Conservation (phyloP, 1,140 invertebrate genomes). For the Drosophila willistoni region DNA sequence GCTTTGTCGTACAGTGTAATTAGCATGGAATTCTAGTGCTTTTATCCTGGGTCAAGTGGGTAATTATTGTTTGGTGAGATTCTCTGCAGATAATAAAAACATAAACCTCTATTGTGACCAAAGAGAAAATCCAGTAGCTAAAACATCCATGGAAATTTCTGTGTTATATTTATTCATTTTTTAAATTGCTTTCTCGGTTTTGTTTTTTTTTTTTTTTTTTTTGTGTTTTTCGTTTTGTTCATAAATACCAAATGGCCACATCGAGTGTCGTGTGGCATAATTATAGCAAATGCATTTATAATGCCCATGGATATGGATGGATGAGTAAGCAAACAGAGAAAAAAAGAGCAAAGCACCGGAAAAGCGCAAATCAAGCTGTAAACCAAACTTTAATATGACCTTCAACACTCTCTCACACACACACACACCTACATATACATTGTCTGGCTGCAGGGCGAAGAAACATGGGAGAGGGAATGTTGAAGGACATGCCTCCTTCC, state of each 20-base stretch:
- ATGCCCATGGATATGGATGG: conserved; percentile 49
- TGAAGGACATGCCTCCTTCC: conserved; percentile 12
- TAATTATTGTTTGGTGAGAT: conserved; percentile 37
- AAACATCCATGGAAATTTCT: conserved; percentile 6
- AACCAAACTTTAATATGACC: conserved; percentile 66
- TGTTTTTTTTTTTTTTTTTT: no score
- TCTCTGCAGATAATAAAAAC: not conserved
- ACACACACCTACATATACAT: conserved; percentile 12
- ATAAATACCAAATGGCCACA: conserved; percentile 70
- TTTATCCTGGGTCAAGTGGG: conserved; percentile 42
- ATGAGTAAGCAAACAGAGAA: conserved; percentile 45
- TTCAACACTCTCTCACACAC: conserved; percentile 51
- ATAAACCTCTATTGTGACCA: not conserved
- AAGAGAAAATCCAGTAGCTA: not conserved
- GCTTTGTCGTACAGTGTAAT: conserved; percentile 47
- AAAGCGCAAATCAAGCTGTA: conserved; percentile 72
- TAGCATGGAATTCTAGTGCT: conserved; percentile 26
- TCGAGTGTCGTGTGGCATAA: conserved; percentile 57
- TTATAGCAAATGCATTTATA: conserved; percentile 61
- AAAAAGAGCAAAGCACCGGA: conserved; percentile 12
- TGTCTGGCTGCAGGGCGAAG: conserved; percentile 54
- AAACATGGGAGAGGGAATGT: conserved; percentile 1
- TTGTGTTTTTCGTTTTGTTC: conserved; percentile 35
- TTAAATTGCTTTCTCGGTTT: not conserved
- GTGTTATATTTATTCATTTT: conserved; percentile 23